Evolutionary conservation across 2,113 vertebrate genomes (phyloP).

Genomic region (Platanista minor): DNA sequence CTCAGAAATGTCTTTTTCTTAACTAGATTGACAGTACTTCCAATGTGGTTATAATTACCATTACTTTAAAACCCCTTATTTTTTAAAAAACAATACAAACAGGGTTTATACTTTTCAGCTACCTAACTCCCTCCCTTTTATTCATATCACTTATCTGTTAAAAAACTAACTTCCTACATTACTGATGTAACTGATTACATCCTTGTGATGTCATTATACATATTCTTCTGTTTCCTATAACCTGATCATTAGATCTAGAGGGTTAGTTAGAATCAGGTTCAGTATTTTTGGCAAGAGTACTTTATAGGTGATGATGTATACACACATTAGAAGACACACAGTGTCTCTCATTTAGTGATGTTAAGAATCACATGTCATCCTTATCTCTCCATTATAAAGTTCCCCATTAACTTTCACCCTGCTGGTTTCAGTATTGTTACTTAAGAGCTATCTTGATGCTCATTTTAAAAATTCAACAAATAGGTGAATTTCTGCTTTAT

Average conservation of each 20-base stretch:
- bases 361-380: not conserved
- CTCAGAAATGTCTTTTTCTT: conserved; percentile 26
- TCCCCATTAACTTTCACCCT: not conserved
- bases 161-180: not conserved
- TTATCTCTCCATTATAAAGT: not conserved
- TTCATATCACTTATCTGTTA: not conserved
- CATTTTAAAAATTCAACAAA: not conserved
- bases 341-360: not conserved
- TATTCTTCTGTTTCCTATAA: not conserved
- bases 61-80: not conserved
- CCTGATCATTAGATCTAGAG: not conserved
- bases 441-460: not conserved
- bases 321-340: not conserved
- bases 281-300: not conserved
- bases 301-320: not conserved
- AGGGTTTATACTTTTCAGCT: not conserved
- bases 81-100: not conserved
- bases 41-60: not conserved
- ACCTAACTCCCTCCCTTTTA: not conserved
- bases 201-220: not conserved
- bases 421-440: not conserved
- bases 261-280: not conserved
- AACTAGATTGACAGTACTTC: not conserved
- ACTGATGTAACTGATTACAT: not conserved
- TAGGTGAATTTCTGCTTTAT: not conserved